phyloP scores from a whole-genome alignment of 2,113 vertebrate genomes.

The Myotis lucifugus region DNA sequence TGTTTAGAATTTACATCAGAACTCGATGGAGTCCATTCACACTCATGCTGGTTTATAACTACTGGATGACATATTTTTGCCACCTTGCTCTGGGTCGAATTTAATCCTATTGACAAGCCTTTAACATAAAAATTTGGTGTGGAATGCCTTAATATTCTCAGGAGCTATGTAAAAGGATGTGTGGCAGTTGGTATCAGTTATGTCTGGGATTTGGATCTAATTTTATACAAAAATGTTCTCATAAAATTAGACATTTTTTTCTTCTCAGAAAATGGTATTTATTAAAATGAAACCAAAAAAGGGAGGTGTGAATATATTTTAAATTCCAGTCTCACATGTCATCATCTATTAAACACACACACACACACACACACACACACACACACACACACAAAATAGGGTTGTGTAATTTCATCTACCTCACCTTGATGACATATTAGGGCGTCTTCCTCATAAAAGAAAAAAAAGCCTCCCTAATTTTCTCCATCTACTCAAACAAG shows the following conservation, averaged over 20 bases:
- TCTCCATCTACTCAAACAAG: constrained; percentile 60
- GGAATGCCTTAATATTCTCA: constrained; percentile 81
- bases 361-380: neutral
- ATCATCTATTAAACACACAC: constrained; percentile 63
- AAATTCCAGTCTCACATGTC: constrained; percentile 73
- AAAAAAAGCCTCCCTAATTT: constrained; percentile 56
- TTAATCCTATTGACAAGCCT: constrained; percentile 83
- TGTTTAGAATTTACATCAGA: constrained; percentile 82
- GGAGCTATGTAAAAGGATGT: constrained; percentile 82
- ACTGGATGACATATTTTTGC: constrained; percentile 83
- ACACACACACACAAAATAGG: neutral
- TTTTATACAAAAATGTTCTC: constrained; percentile 84
- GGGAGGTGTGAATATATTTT: constrained; percentile 74
- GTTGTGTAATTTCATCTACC: neutral
- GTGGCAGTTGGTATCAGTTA: constrained; percentile 83
- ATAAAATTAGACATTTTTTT: constrained; percentile 82
- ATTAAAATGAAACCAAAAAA: constrained; percentile 79
- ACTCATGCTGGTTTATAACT: constrained; percentile 82
- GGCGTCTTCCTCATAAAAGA: constrained; percentile 44
- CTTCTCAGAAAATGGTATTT: constrained; percentile 80
- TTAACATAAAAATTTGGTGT: constrained; percentile 79
- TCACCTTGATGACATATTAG: neutral
- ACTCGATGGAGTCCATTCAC: constrained; percentile 83
- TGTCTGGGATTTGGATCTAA: constrained; percentile 84
- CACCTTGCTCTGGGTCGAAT: constrained; percentile 84